Evolutionary conservation across 2,888 invertebrate genomes (phyloP).

Genomic region (Lithophane ornitopus): DNA sequence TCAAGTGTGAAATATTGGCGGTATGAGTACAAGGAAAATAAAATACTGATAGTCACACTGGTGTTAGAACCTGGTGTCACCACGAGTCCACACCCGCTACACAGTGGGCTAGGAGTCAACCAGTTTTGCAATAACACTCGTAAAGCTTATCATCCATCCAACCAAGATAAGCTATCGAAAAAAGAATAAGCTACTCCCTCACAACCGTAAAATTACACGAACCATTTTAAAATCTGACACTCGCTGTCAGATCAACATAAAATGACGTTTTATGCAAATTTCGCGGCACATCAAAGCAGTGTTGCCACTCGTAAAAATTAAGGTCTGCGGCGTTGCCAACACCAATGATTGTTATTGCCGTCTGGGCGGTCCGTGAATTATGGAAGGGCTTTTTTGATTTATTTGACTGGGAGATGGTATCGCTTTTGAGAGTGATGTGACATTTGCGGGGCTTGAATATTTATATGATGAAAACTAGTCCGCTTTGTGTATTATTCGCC

Average conservation of each 20-base stretch:
- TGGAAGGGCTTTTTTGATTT: constrained; percentile 66
- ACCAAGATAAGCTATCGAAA: constrained; percentile 33
- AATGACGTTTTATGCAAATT: constrained; percentile 62
- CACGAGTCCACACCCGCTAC: too few species aligned
- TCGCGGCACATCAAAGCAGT: constrained; percentile 64
- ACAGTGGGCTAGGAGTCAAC: constrained; percentile 22
- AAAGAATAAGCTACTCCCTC: constrained; percentile 29
- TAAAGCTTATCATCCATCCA: constrained; percentile 33
- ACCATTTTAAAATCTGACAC: constrained; percentile 33
- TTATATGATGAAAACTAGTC: constrained; percentile 35
- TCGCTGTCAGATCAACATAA: constrained; percentile 57
- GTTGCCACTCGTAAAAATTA: constrained; percentile 70
- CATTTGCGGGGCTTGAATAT: constrained; percentile 51
- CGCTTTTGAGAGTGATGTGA: constrained; percentile 61
- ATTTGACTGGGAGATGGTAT: constrained; percentile 55
- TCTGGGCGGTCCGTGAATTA: constrained; percentile 70
- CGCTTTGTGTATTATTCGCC: background rate
- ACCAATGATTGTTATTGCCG: constrained; percentile 61
- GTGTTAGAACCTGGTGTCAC: too few species aligned
- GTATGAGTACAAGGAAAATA: too few species aligned
- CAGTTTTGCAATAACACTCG: constrained; percentile 41
- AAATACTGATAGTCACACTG: too few species aligned
- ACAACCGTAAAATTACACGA: constrained; percentile 42
- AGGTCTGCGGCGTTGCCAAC: constrained; percentile 61
- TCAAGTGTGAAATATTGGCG: too few species aligned